These are phyloP conservation scores for Manis pentadactyla DNA, from an alignment of 2,797 vertebrate genomes.

Conservation along the genomic window DNA sequence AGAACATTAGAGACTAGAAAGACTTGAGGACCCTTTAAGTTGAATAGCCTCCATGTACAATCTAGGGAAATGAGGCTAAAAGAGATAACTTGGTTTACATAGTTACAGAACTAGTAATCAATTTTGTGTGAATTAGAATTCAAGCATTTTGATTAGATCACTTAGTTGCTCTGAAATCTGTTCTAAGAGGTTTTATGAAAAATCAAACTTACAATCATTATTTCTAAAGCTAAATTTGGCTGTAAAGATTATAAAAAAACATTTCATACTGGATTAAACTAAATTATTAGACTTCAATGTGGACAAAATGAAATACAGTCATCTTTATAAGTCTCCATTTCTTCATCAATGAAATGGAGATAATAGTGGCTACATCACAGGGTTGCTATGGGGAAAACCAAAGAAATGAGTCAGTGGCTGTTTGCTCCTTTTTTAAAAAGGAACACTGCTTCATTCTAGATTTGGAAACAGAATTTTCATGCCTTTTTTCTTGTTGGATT, in stretches of 20 bases:
- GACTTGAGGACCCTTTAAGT: background rate
- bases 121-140: slow-evolving; percentile 1
- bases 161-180: background rate
- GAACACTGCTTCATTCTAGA: background rate
- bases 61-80: background rate
- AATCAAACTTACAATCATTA: slow-evolving; percentile 23
- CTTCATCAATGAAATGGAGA: background rate
- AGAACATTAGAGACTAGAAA: slow-evolving; percentile 2
- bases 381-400: background rate
- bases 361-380: background rate
- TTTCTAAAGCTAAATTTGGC: slow-evolving; percentile 13
- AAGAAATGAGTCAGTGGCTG: background rate
- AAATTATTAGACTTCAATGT: background rate
- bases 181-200: slow-evolving; percentile 6
- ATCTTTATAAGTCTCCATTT: background rate
- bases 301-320: background rate
- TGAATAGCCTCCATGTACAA: background rate
- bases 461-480: background rate
- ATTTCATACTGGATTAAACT: background rate
- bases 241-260: background rate
- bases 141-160: background rate
- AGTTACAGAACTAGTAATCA: background rate
- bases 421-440: background rate
- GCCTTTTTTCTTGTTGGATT: background rate
- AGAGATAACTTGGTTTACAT: background rate